phyloP scores from a whole-genome alignment of 2,797 vertebrate genomes.

The Sebastes flavidus region DNA sequence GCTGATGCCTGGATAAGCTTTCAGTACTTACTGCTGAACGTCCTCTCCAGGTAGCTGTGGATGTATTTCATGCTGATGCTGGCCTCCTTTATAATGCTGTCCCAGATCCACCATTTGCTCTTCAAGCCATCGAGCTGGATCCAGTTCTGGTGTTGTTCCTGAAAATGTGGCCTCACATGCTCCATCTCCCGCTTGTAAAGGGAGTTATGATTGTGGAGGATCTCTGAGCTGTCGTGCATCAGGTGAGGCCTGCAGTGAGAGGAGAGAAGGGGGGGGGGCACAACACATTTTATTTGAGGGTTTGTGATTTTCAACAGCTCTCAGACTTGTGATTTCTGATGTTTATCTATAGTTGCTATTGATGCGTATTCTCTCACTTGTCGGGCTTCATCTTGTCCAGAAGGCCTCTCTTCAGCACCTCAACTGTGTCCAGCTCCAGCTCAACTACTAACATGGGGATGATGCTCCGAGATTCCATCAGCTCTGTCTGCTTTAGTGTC shows the following conservation, averaged over 20 bases:
- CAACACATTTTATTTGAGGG: not conserved
- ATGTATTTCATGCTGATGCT: constrained; percentile 82
- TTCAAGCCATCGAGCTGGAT: constrained; percentile 83
- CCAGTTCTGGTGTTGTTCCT: constrained; percentile 90
- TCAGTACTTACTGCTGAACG: constrained; percentile 81
- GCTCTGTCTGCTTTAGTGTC: constrained; percentile 85
- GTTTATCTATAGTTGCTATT: not conserved
- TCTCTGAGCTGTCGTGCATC: constrained; percentile 86
- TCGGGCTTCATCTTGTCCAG: constrained; percentile 77
- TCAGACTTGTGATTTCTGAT: not conserved
- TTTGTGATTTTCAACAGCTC: not conserved
- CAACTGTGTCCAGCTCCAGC: constrained; percentile 86
- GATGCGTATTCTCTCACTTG: constrained; percentile 77
- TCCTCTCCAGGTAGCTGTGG: constrained; percentile 88
- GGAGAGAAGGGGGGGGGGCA: not conserved
- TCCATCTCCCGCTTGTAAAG: constrained; percentile 83
- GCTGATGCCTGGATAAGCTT: not conserved
- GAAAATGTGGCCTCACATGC: constrained; percentile 83
- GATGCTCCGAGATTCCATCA: constrained; percentile 86
- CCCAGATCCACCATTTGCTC: constrained; percentile 94
- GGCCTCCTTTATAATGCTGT: constrained; percentile 80
- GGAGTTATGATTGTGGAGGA: constrained; percentile 83
- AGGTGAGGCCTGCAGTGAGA: constrained; percentile 74
- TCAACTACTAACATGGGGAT: constrained; percentile 90
- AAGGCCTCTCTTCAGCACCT: constrained; percentile 88